Conservation (phyloP, 2,113 vertebrate species). For the Pleuronectes platessa region DNA sequence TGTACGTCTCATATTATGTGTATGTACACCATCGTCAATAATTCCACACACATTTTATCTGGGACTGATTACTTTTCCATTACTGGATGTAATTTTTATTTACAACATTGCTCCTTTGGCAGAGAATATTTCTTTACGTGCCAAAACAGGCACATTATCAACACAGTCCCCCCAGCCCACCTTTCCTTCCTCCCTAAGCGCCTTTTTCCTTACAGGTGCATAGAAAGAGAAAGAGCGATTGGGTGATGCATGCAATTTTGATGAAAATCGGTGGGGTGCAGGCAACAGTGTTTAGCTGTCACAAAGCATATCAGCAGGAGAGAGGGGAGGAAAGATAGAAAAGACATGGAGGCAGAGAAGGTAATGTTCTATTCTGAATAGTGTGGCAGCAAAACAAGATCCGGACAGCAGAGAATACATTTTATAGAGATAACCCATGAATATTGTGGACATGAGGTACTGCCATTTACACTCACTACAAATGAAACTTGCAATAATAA, state of each 20-base stretch:
- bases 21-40: neutral
- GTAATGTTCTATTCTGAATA: slow-evolving; percentile 60
- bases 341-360: slow-evolving; percentile 33
- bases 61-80: neutral
- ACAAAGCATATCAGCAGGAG: slow-evolving; percentile 65
- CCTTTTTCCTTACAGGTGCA: slow-evolving; percentile 48
- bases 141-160: neutral
- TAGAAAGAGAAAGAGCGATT: slow-evolving; percentile 47
- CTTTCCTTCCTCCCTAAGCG: slow-evolving; percentile 22
- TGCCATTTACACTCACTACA: neutral
- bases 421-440: slow-evolving; percentile 31
- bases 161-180: neutral
- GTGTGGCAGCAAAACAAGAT: slow-evolving; percentile 23
- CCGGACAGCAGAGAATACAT: slow-evolving; percentile 16
- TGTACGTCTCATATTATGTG: neutral
- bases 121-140: neutral
- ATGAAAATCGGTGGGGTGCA: slow-evolving; percentile 73
- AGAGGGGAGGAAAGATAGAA: slow-evolving; percentile 43
- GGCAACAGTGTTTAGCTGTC: slow-evolving; percentile 68
- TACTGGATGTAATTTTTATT: neutral
- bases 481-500: neutral
- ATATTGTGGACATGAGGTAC: neutral
- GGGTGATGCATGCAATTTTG: slow-evolving; percentile 69
- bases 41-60: neutral
- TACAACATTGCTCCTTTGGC: neutral